These are phyloP conservation scores for Drosophila teissieri DNA, from an alignment of 1,140 invertebrate genomes.

Conservation along the genomic window DNA sequence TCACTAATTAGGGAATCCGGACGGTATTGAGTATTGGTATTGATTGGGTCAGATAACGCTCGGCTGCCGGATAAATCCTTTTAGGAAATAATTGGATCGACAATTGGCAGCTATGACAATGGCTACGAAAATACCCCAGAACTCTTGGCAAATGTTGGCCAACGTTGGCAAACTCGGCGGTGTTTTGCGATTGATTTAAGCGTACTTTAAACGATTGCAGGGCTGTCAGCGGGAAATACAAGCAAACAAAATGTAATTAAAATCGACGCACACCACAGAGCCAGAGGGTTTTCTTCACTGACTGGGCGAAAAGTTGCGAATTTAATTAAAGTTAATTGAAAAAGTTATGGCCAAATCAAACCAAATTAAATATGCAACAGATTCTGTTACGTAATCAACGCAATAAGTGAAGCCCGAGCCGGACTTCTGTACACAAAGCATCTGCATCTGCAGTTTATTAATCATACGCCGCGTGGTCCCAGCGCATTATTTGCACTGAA, in stretches of 20 bases:
- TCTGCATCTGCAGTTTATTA: slow-evolving; percentile 58
- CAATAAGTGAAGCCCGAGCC: slow-evolving; percentile 41
- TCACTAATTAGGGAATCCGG: slow-evolving; percentile 39
- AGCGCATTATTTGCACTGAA: slow-evolving; percentile 35
- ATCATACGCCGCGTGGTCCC: slow-evolving; percentile 54
- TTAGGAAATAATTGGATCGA: slow-evolving; percentile 38
- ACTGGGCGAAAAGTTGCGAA: slow-evolving; percentile 52
- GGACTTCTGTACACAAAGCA: slow-evolving; percentile 25
- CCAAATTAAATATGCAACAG: slow-evolving; percentile 78
- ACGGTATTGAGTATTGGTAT: slow-evolving; percentile 33
- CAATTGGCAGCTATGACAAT: slow-evolving; percentile 47
- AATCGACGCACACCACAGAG: slow-evolving; percentile 35
- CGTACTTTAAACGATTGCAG: slow-evolving; percentile 17
- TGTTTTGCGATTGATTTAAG: slow-evolving; percentile 11
- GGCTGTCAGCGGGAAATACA: slow-evolving; percentile 38
- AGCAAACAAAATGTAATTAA: slow-evolving; percentile 66
- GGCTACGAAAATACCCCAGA: slow-evolving; percentile 1
- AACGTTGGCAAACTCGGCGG: background rate
- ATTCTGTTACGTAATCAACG: slow-evolving; percentile 64
- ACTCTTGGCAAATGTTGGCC: background rate
- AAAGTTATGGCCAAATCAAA: slow-evolving; percentile 78
- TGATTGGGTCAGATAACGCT: slow-evolving; percentile 46
- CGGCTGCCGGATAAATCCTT: slow-evolving; percentile 41
- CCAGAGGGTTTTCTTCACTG: slow-evolving; percentile 17
- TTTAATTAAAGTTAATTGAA: slow-evolving; percentile 80